Conservation (phyloP, 2,113 vertebrate genomes). For the Oncorhynchus gorbuscha region DNA sequence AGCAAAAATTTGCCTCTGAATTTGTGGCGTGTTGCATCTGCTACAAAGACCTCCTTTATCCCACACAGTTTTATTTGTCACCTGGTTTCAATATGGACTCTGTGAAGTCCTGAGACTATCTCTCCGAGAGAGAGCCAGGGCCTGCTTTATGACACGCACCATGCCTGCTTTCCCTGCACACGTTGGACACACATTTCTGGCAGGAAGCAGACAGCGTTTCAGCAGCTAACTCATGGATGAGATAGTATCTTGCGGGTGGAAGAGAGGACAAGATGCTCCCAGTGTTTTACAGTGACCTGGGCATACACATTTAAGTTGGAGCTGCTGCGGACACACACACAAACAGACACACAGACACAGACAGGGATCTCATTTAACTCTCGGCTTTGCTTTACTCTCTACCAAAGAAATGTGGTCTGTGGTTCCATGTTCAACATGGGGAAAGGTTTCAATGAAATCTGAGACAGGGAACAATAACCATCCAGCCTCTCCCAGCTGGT, state of each 20-base stretch:
- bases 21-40: conserved; percentile 49
- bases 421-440: conserved; percentile 67
- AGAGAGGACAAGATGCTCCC: conserved; percentile 71
- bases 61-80: conserved; percentile 70
- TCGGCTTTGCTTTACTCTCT: conserved; percentile 68
- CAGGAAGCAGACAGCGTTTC: conserved; percentile 71
- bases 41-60: conserved; percentile 56
- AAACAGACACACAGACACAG: background rate
- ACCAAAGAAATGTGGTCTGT: conserved; percentile 71
- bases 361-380: conserved; percentile 71
- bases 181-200: conserved; percentile 73
- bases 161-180: conserved; percentile 63
- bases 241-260: conserved; percentile 25
- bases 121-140: conserved; percentile 8
- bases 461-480: conserved; percentile 58
- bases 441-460: conserved; percentile 70
- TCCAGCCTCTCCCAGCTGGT: conserved; percentile 59
- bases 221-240: conserved; percentile 71
- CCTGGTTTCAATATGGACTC: conserved; percentile 68
- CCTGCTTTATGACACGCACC: conserved; percentile 64
- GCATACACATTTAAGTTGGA: too few species aligned
- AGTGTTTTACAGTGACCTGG: conserved; percentile 68
- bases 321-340: conserved; percentile 35
- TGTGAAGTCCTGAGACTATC: conserved; percentile 54
- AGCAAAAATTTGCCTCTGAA: conserved; percentile 61